Evolutionary conservation across 1,140 invertebrate genomes (phyloP), one percentile per base, ranked within the genome.

Genomic region (Dinoponera quadriceps): DNA sequence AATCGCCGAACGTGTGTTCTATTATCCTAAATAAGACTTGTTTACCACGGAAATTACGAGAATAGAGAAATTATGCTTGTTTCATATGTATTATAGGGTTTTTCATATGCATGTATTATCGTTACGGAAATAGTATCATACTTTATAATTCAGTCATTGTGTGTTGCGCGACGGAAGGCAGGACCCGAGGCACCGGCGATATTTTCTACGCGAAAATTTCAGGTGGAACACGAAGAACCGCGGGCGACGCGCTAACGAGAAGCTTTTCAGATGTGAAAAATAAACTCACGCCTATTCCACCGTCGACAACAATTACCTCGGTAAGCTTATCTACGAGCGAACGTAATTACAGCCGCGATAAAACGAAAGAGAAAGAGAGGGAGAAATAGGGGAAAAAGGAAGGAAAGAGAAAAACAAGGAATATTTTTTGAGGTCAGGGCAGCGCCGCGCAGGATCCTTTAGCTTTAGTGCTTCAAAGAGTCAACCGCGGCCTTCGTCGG

Each of bases 341-440:
- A 2, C 22, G 14, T 57, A 78, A 78, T 78, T 57, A 69, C n/a
- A 14, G 22, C 33, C 16, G 33, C 16, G 29, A 77, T 54, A 77
- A 29, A 77, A 5, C 14, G 51, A 51, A 11, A n/a, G n/a, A n/a
- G 1, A 55, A n/a, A 20, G 54, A 20, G n/a, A 9, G n/a, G 5
- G 54, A 20, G 54, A 20, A 5, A 18, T 3, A 54, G 51, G n/a
- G 16, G 5, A 16, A 54, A 22, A 57, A 18, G 38, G 27, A 20
- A 1, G 9, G n/a, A 9, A 11, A 55, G 18, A 33, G 27, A 18
- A 55, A n/a, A 65, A 73, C 69, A 80, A 59, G n/a, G 7, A 55
- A 18, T 80, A 69, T 74, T 87, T 93, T 93, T 93, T 93, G 92
- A 93, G 93, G 92, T 93, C 92, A 93, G 87, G 92, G 92, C 86